These are phyloP conservation scores for Mylabris phalerata DNA, from an alignment of 1,140 invertebrate genomes.

Conservation along the genomic window DNA sequence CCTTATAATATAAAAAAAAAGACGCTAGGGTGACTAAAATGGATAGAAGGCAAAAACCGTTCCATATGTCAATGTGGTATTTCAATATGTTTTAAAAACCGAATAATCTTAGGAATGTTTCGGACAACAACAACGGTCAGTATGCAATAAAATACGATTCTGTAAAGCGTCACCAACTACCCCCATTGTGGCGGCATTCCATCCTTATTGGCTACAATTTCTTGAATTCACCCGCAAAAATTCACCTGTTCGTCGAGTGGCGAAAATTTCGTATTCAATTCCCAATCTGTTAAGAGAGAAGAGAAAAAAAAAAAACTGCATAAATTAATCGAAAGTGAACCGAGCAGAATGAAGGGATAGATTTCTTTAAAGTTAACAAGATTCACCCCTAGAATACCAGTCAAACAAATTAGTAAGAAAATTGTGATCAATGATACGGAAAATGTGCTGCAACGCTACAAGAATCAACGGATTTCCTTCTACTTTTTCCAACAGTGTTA, in stretches of 20 bases:
- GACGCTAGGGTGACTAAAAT: too few relatives aligned
- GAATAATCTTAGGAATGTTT: slow-evolving; percentile 8
- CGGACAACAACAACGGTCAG: slow-evolving; percentile 11
- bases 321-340: slow-evolving; percentile 19
- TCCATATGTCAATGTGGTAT: slow-evolving; percentile 23
- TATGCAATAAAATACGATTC: slow-evolving; percentile 20
- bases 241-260: too few relatives aligned
- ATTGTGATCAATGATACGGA: slow-evolving; percentile 38
- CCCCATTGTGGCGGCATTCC: not conserved
- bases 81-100: slow-evolving; percentile 24
- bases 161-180: slow-evolving; percentile 21
- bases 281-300: too few relatives aligned
- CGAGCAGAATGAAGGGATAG: slow-evolving; percentile 8
- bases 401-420: slow-evolving; percentile 36
- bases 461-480: slow-evolving; percentile 12
- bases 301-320: slow-evolving; percentile 7
- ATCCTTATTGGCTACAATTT: too few relatives aligned
- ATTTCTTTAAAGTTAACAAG: too few relatives aligned
- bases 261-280: too few relatives aligned
- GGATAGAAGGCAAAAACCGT: too few relatives aligned
- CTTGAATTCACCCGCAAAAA: too few relatives aligned
- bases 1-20: too few relatives aligned
- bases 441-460: slow-evolving; percentile 18
- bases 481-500: too few relatives aligned
- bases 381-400: not conserved